Evolutionary conservation across 1,140 invertebrate genomes (phyloP).

Genomic region (Phortica variegata): DNA sequence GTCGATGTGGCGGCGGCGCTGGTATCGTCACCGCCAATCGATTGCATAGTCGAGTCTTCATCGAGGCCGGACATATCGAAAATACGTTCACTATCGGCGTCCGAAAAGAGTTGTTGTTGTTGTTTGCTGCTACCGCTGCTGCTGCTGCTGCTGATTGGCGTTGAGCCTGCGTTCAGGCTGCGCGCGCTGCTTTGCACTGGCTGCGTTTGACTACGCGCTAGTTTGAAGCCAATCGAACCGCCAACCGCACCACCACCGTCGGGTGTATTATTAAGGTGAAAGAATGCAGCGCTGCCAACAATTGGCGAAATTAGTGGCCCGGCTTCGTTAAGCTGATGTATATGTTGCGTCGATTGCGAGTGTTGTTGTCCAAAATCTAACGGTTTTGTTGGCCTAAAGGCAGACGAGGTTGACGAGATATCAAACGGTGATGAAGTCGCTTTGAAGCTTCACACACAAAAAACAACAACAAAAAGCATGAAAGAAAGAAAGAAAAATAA

Average conservation of each 20-base stretch:
- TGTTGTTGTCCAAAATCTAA: slow-evolving; percentile 36
- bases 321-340: slow-evolving; percentile 3
- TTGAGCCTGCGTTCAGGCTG: slow-evolving; percentile 18
- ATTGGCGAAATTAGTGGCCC: slow-evolving; percentile 35
- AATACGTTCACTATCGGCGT: slow-evolving; percentile 42
- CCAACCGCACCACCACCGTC: slow-evolving; percentile 12
- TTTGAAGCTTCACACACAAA: slow-evolving; percentile 55
- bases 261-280: no score
- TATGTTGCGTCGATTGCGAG: slow-evolving; percentile 10
- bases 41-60: slow-evolving; percentile 38
- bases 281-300: slow-evolving; percentile 33
- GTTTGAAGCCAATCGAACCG: slow-evolving; percentile 23
- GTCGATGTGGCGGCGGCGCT: slow-evolving; percentile 3
- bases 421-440: slow-evolving; percentile 45
- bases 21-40: slow-evolving; percentile 23
- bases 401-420: slow-evolving; percentile 39
- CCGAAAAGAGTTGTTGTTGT: slow-evolving; percentile 28
- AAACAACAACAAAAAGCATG: no score
- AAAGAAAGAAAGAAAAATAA: no score
- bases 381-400: slow-evolving; percentile 47
- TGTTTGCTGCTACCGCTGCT: slow-evolving; percentile 36
- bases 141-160: slow-evolving; percentile 4
- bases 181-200: slow-evolving; percentile 39
- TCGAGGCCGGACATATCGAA: slow-evolving; percentile 53
- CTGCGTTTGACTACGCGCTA: slow-evolving; percentile 41